Percentiles rank a stretch among this genome's conserved stretches.
Evolutionary conservation across 1,140 invertebrate genomes (phyloP).

Genomic region (Agraylea sexmaculata): DNA sequence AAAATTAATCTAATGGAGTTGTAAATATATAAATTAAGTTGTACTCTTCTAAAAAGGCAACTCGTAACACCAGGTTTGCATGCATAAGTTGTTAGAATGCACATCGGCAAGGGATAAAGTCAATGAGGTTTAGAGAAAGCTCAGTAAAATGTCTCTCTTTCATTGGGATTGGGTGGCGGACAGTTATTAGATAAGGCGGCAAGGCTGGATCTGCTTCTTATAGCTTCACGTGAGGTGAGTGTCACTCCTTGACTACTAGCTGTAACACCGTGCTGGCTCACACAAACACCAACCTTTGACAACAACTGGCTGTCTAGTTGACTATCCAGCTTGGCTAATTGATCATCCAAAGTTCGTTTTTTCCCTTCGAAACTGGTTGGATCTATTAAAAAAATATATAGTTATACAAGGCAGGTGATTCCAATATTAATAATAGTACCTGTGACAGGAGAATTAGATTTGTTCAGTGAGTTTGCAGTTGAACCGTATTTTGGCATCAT

Average conservation of each 20-base stretch:
- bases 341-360: slow-evolving; percentile 66
- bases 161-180: slow-evolving; percentile 4
- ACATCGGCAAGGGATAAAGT: slow-evolving; percentile 4
- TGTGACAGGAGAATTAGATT: slow-evolving; percentile 8
- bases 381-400: slow-evolving; percentile 9
- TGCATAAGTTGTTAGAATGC: not conserved
- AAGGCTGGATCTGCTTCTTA: slow-evolving; percentile 11
- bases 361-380: slow-evolving; percentile 51
- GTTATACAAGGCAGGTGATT: not conserved
- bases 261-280: slow-evolving; percentile 35
- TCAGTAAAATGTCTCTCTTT: slow-evolving; percentile 20
- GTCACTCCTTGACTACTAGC: slow-evolving; percentile 31
- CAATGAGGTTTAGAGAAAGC: slow-evolving; percentile 3
- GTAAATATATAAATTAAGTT: not conserved
- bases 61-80: not conserved
- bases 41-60: not conserved
- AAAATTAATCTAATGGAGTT: not conserved
- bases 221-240: slow-evolving; percentile 14
- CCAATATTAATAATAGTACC: slow-evolving; percentile 6
- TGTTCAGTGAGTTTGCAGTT: slow-evolving; percentile 19
- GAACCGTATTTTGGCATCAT: slow-evolving; percentile 19
- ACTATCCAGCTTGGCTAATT: slow-evolving; percentile 68
- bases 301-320: slow-evolving; percentile 49
- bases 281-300: slow-evolving; percentile 51
- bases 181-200: slow-evolving; percentile 14